Percentiles rank a stretch among this genome's conserved stretches.
phyloP scores from a whole-genome alignment of 2,113 vertebrate genomes.

The Cephalopterus ornatus region DNA sequence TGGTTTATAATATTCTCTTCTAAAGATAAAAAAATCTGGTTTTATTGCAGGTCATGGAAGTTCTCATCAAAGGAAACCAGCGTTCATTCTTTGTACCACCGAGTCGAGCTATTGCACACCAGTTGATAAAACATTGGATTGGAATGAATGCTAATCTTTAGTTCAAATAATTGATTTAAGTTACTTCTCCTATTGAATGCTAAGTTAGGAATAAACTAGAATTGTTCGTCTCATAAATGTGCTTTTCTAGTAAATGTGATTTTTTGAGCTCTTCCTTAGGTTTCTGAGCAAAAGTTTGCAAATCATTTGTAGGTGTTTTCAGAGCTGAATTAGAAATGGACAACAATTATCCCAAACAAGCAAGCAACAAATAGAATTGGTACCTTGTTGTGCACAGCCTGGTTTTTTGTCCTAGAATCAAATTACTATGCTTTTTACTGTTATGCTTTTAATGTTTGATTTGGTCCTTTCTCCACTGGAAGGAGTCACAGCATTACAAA shows the following conservation, averaged over 20 bases:
- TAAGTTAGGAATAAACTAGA: neutral
- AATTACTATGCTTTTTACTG: neutral
- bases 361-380: neutral
- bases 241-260: too few species aligned
- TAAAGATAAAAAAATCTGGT: neutral
- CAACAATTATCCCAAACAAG: neutral
- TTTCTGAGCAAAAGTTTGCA: neutral
- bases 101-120: constrained; percentile 86
- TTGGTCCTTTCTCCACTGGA: neutral
- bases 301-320: neutral
- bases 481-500: neutral
- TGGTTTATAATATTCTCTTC: neutral
- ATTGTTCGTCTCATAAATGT: neutral
- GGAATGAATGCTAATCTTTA: constrained; percentile 85
- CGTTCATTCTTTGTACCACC: constrained; percentile 80
- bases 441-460: neutral
- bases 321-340: neutral
- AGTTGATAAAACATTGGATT: constrained; percentile 91
- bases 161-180: neutral
- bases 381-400: neutral
- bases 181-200: neutral
- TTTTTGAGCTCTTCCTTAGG: neutral
- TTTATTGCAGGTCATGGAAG: constrained; percentile 81
- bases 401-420: neutral
- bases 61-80: constrained; percentile 74